Evolutionary conservation across 35 echinoderm and acorn worm species (phyloP), one percentile per base, ranked within the genome.

Genomic region (Ptychodera flava): DNA sequence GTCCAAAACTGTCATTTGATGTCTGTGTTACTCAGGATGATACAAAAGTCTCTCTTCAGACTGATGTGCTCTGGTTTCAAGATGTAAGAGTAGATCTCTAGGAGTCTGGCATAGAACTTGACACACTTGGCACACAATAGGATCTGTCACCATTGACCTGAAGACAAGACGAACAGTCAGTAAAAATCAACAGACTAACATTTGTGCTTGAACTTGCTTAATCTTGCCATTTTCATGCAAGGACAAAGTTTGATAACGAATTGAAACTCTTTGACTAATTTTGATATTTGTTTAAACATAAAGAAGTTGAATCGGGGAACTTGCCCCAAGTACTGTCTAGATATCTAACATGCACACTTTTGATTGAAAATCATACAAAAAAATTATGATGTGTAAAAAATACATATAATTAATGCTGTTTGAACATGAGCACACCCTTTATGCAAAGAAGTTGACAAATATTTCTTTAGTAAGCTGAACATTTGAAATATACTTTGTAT

Each of bases 41-140:
- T 64, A 64, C 6, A 64, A 22, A 22, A 22, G 6, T 64, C 45
- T 64, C 45, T 99, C 96, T 78, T 90, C 88, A 29, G 79, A 79
- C 30, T 85, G 89, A 85, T 99, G 96, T 12, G 76, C 79, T 31
- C 84, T 87, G 27, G 76, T 85, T 30, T 86, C 80, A 16, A 99
- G 85, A 80, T 99, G 96, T 32, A 90, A 83, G 22, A 94, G 87
- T 29, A 99, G 85, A 45, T 99, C 96, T 84, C 88, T 85, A 0
- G 96, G 96, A 1, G 88, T 52, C 33, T 88, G 92, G 34, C 88
- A 94, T 31, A 82, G 38, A 35, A 78, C 78, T 31, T 94, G 33
- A 90, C 96, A 99, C 27, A 94, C 77, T 35, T 81, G 80, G 81
- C 96, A 99, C 31, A 85, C 87, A 0, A 92, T 88, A 32, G 92